Evolutionary conservation across 2,113 vertebrate genomes (phyloP), one percentile per base, ranked within the genome.

Genomic region (Dipodomys stephensi): DNA sequence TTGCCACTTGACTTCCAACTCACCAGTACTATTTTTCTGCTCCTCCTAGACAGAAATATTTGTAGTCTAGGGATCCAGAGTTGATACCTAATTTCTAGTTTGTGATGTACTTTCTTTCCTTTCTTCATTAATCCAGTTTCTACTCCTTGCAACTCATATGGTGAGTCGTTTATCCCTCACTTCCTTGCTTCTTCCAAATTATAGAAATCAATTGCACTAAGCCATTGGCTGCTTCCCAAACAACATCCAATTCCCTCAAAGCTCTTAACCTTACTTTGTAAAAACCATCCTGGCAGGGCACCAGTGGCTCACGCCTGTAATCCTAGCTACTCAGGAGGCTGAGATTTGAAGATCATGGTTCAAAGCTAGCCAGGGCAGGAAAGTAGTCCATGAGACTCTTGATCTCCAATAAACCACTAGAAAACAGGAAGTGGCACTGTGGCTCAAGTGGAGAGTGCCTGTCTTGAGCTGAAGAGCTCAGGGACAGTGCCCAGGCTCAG

Each of bases 161-260:
- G 57, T 60, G 94, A 27, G 9, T 60, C 22, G 71, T 72, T 53
- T 49, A 74, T 80, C 65, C 10, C 27, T 74, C 35, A 62, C 0
- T 53, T 78, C 57, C 60, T 81, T 27, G 44, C 90, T 82, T 72
- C 46, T 30, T 80, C 71, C 67, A 71, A 84, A 53, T 53, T 60
- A 85, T 35, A 69, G 68, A 91, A 82, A 83, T 69, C 71, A 32
- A 25, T 83, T 13, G 7, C 18, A 83, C 19, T 35, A 94, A 89
- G 64, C n/a, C 64, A 64, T 28, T 8, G 20, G 53, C 32, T 92
- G n/a, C 39, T 68, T 95, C 46, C n/a, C 30, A 91, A 81, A 80
- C 77, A 78, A 49, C 23, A 68, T 72, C 62, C 19, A 88, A 23
- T 88, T 90, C 67, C 73, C 72, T 94, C 32, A 93, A 95, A 95